A percentile compares a stretch with the other conserved stretches of the same genome.
Evolutionary conservation across 2,797 vertebrate genomes (phyloP).

Genomic region (Tolypeutes matacus): DNA sequence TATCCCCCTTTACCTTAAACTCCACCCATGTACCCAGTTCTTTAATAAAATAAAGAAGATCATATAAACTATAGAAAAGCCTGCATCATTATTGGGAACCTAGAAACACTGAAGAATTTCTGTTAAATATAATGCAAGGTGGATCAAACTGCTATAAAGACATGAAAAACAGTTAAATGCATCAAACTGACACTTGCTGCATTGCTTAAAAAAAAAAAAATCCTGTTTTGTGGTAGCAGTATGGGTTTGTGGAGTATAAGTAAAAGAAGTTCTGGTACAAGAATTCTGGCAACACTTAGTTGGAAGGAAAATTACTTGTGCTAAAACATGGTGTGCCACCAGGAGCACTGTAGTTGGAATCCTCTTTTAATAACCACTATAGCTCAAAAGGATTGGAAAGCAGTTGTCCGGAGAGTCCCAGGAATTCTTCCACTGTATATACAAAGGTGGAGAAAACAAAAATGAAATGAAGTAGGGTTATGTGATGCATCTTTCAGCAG

Average conservation of each 20-base stretch:
- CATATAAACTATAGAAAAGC: neutral
- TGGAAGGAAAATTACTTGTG: slow-evolving; percentile 61
- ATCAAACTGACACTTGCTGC: neutral
- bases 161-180: slow-evolving; percentile 28
- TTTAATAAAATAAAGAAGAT: neutral
- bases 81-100: neutral
- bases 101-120: neutral
- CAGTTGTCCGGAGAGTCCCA: neutral
- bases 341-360: neutral
- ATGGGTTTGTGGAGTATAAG: neutral
- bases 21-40: neutral
- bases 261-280: slow-evolving; percentile 50
- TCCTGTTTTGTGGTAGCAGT: neutral
- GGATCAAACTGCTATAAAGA: neutral
- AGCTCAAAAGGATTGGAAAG: neutral
- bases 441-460: neutral
- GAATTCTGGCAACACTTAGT: slow-evolving; percentile 63
- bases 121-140: neutral
- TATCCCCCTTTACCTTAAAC: neutral
- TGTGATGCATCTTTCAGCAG: neutral
- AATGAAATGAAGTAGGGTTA: neutral
- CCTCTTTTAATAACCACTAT: neutral
- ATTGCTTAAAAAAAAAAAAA: slow-evolving; percentile 60
- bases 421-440: neutral
- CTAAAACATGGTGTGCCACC: neutral